Percentiles rank a stretch among this genome's conserved stretches.
phyloP scores from a whole-genome alignment of 37 sponge, comb jelly and placozoan species.

The Beroe forskalii region DNA sequence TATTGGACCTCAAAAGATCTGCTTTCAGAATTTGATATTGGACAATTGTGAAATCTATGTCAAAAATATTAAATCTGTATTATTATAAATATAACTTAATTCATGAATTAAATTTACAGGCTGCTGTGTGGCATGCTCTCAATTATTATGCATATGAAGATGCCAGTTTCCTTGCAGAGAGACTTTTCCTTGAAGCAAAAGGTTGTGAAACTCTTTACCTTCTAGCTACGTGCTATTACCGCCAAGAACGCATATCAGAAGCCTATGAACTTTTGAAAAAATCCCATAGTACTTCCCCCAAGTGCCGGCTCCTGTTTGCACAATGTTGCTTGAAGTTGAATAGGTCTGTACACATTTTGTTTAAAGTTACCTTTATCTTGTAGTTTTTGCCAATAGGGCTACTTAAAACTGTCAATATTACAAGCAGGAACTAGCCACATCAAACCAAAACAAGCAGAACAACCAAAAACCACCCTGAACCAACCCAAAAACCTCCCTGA shows the following conservation, averaged over 20 bases:
- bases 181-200: constrained; percentile 83
- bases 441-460: no score
- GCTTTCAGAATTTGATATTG: no score
- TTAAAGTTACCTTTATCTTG: neutral
- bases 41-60: no score
- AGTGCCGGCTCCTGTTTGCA: constrained; percentile 80
- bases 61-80: no score
- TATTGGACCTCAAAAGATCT: no score
- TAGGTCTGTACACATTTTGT: constrained; percentile 70
- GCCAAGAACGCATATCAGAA: constrained; percentile 72
- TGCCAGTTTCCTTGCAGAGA: constrained; percentile 89
- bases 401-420: no score
- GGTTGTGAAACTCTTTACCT: constrained; percentile 71
- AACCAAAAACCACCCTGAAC: no score
- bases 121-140: constrained; percentile 81
- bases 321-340: constrained; percentile 78
- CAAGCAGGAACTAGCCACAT: no score
- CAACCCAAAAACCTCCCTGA: no score
- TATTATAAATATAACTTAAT: no score
- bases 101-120: no score
- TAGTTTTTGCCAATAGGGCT: no score
- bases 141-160: constrained; percentile 78
- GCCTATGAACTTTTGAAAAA: constrained; percentile 75
- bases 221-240: constrained; percentile 85
- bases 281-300: constrained; percentile 55